phyloP scores from a whole-genome alignment of 2,888 invertebrate genomes.

The Pseudanteris insignis region DNA sequence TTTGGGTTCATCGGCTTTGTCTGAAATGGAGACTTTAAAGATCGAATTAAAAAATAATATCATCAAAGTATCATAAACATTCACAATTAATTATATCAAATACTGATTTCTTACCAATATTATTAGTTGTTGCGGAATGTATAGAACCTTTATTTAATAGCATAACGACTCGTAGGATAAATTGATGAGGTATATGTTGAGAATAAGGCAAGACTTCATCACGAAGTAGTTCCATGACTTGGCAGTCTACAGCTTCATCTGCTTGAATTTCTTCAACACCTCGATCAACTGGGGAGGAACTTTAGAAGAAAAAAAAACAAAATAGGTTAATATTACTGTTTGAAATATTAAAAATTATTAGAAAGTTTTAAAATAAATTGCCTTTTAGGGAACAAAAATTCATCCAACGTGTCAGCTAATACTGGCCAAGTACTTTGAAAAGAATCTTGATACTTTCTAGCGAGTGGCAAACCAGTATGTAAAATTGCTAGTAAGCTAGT shows the following conservation, averaged over 20 bases:
- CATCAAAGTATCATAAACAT: too few species aligned
- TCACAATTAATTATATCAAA: constrained; percentile 7
- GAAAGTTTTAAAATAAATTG: constrained; percentile 59
- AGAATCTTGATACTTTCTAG: constrained; percentile 78
- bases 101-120: constrained; percentile 68
- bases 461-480: constrained; percentile 86
- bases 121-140: constrained; percentile 76
- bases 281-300: constrained; percentile 68
- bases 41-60: not conserved
- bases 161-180: constrained; percentile 83
- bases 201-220: constrained; percentile 86
- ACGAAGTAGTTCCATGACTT: constrained; percentile 82
- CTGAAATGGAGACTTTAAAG: constrained; percentile 45
- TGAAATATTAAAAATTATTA: too few species aligned
- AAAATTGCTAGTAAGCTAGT: constrained; percentile 80
- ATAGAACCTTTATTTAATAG: constrained; percentile 87
- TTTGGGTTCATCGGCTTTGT: constrained; percentile 68
- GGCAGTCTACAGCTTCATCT: constrained; percentile 84
- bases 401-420: constrained; percentile 85
- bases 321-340: not conserved
- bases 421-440: constrained; percentile 87
- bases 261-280: constrained; percentile 70
- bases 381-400: constrained; percentile 90
- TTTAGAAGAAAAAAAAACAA: constrained; percentile 47
- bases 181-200: constrained; percentile 79